These are phyloP conservation scores for Littorina saxatilis DNA, from an alignment of 1,140 invertebrate species.

Conservation along the genomic window DNA sequence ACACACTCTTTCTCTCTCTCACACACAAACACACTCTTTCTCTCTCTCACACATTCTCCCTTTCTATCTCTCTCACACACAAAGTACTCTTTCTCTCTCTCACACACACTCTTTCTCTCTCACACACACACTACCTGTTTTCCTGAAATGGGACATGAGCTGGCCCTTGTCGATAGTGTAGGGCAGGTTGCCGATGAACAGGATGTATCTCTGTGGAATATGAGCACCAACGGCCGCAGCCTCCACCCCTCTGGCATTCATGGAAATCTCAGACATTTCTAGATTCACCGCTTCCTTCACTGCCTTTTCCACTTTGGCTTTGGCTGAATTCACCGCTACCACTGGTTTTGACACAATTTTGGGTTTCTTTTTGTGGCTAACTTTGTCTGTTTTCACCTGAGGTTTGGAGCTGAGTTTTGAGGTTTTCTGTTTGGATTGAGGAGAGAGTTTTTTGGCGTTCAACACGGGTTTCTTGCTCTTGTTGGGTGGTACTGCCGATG, in stretches of 20 bases:
- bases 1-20: too few species aligned
- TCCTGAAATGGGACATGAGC: conserved; percentile 66
- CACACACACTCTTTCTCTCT: too few species aligned
- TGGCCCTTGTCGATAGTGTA: conserved; percentile 63
- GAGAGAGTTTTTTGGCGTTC: background rate
- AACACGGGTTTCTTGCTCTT: conserved; percentile 13
- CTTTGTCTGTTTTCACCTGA: conserved; percentile 7
- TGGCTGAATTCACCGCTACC: background rate
- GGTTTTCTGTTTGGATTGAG: background rate
- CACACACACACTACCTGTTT: conserved; percentile 66
- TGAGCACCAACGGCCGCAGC: conserved; percentile 28
- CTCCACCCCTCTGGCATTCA: conserved; percentile 36
- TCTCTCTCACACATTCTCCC: too few species aligned
- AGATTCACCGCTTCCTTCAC: background rate
- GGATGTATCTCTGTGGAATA: conserved; percentile 57
- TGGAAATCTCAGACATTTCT: conserved; percentile 40
- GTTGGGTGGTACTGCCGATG: background rate
- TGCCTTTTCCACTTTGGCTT: background rate
- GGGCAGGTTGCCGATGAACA: conserved; percentile 69
- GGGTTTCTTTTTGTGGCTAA: conserved; percentile 36
- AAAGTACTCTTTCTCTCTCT: too few species aligned
- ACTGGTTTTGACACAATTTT: background rate
- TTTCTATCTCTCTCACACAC: too few species aligned
- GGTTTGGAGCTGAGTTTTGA: background rate
- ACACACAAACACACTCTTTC: too few species aligned